Evolutionary conservation across 2,888 invertebrate species (phyloP).

Genomic region (Ctena decussata): DNA sequence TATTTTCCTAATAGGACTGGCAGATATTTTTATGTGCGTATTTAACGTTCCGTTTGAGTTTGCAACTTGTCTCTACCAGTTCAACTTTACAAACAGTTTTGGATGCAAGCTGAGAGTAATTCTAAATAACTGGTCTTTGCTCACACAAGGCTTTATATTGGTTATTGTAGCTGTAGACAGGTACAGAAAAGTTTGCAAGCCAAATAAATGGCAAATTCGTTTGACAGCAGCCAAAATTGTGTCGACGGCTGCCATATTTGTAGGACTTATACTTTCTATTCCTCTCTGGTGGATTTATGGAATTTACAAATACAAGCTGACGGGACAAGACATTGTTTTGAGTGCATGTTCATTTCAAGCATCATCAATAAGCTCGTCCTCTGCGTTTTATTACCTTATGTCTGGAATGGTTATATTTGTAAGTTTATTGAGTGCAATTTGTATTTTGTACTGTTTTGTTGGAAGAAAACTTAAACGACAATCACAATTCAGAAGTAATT

Average conservation of each 20-base stretch:
- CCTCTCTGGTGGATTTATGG: slow-evolving; percentile 50
- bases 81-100: slow-evolving; percentile 47
- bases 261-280: slow-evolving; percentile 43
- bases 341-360: slow-evolving; percentile 46
- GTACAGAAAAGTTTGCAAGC: slow-evolving; percentile 75
- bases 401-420: slow-evolving; percentile 44
- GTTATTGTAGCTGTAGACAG: slow-evolving; percentile 60
- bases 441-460: neutral
- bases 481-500: too few relatives aligned
- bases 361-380: neutral
- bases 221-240: slow-evolving; percentile 57
- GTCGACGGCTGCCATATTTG: slow-evolving; percentile 41
- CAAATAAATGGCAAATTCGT: slow-evolving; percentile 71
- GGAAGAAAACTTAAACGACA: neutral
- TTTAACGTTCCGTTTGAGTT: slow-evolving; percentile 64
- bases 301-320: slow-evolving; percentile 11
- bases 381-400: slow-evolving; percentile 43
- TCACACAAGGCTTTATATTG: slow-evolving; percentile 56
- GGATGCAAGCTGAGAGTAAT: slow-evolving; percentile 59
- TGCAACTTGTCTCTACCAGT: slow-evolving; percentile 57
- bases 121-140: slow-evolving; percentile 50
- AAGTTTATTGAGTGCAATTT: neutral
- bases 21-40: slow-evolving; percentile 64
- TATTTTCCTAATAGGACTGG: slow-evolving; percentile 62
- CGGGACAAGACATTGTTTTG: slow-evolving; percentile 6